phyloP scores from a whole-genome alignment of 2,797 vertebrate genomes.

The Hypotaenidia philippensis region DNA sequence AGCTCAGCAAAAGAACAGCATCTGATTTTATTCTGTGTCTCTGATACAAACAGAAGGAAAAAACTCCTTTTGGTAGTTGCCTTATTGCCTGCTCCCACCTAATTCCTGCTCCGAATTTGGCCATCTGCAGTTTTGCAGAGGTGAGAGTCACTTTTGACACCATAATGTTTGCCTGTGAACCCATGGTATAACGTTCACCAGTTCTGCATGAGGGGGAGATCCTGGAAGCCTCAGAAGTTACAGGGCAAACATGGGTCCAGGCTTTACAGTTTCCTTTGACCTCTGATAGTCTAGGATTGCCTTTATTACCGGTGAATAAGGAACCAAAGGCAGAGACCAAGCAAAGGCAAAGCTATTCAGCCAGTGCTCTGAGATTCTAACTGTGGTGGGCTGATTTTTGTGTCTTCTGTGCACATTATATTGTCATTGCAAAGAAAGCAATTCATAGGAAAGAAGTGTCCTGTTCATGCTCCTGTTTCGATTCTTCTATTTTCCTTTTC shows the following conservation, averaged over 20 bases:
- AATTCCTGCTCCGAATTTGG: neutral
- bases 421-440: neutral
- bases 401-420: neutral
- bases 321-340: neutral
- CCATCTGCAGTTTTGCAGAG: neutral
- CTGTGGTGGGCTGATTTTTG: neutral
- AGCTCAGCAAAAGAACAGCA: neutral
- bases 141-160: neutral
- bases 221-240: neutral
- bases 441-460: neutral
- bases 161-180: neutral
- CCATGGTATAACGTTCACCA: neutral
- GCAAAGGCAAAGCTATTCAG: neutral
- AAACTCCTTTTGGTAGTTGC: neutral
- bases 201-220: accelerated
- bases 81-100: neutral
- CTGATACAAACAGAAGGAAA: neutral
- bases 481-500: neutral
- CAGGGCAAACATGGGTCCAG: neutral
- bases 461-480: neutral
- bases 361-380: neutral
- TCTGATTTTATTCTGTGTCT: constrained; percentile 15
- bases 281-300: neutral
- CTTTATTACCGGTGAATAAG: neutral
- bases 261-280: neutral